Evolutionary conservation across 2,888 invertebrate genomes (phyloP).

Genomic region (Rhingia campestris): DNA sequence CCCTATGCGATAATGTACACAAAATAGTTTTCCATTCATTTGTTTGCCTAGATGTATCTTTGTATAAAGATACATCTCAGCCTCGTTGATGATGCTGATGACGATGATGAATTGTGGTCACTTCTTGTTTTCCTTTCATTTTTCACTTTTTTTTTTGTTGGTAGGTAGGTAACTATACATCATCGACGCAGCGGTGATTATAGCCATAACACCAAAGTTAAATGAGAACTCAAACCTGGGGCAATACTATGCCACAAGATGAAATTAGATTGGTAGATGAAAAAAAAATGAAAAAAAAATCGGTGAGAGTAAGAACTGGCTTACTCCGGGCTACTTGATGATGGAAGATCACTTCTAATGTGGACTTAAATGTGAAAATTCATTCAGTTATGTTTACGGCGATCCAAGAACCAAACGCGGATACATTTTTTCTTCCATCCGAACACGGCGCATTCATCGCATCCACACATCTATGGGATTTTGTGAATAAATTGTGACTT

Average conservation of each 20-base stretch:
- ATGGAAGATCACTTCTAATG: constrained; percentile 80
- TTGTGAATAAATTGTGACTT: constrained; percentile 36
- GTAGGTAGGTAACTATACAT: constrained; percentile 19
- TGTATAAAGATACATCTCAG: constrained; percentile 21
- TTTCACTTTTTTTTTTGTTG: constrained; percentile 22
- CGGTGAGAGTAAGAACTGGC: constrained; percentile 70
- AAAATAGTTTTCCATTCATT: constrained; percentile 24
- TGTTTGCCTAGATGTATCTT: constrained; percentile 1
- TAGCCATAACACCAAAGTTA: constrained; percentile 51
- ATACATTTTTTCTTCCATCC: constrained; percentile 76
- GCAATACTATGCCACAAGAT: constrained; percentile 58
- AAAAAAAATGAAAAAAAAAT: constrained; percentile 40
- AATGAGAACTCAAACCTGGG: constrained; percentile 64
- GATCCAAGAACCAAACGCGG: constrained; percentile 82
- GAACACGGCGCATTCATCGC: background rate
- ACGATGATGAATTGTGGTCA: constrained; percentile 58
- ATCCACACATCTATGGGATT: constrained; percentile 2
- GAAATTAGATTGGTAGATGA: constrained; percentile 64
- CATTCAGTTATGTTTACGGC: constrained; percentile 82
- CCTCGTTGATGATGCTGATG: constrained; percentile 48
- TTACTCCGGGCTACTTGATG: constrained; percentile 23
- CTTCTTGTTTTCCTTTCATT: constrained; percentile 61
- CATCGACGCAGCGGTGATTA: constrained; percentile 40
- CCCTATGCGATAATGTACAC: no score
- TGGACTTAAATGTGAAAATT: constrained; percentile 81